Evolutionary conservation across 1,140 invertebrate species (phyloP).

Genomic region (Camponotus floridanus): DNA sequence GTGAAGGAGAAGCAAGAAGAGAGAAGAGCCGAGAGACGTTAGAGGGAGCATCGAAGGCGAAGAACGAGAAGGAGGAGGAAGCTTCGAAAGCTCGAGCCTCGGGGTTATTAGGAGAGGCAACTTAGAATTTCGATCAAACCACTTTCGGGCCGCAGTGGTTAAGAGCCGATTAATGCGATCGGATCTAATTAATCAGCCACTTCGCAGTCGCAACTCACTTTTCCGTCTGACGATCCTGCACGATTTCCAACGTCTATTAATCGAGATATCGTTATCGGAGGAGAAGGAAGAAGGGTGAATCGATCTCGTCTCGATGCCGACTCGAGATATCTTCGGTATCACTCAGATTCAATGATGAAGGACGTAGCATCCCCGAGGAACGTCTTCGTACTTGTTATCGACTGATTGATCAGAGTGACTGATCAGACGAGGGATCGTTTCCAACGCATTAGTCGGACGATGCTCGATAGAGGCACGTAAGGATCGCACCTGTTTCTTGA

Average conservation of each 20-base stretch:
- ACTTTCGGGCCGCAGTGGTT: constrained; percentile 19
- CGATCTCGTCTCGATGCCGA: constrained; percentile 8
- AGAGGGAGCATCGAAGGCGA: neutral
- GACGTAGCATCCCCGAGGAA: constrained; percentile 10
- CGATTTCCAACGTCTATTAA: neutral
- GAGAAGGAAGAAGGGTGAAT: neutral
- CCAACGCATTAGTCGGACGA: constrained; percentile 27
- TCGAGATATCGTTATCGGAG: neutral
- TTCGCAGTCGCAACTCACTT: constrained; percentile 23
- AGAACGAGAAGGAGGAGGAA: constrained; percentile 30
- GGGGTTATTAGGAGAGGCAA: constrained; percentile 17
- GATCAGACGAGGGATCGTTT: constrained; percentile 21
- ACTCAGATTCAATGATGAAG: constrained; percentile 43
- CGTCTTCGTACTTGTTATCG: constrained; percentile 8
- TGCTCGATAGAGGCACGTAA: constrained; percentile 65
- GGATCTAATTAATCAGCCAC: constrained; percentile 54
- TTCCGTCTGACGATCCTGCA: neutral
- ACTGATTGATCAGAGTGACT: constrained; percentile 54
- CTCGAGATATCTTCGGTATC: neutral
- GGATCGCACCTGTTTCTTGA: constrained; percentile 50
- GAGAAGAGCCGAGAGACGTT: constrained; percentile 28
- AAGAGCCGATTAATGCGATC: constrained; percentile 41
- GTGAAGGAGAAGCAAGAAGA: neutral
- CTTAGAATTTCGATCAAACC: constrained; percentile 50
- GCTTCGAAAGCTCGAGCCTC: constrained; percentile 34